Base-by-base conservation (phyloP, 2,113 vertebrate genomes). In the Serinus canaria region DNA sequence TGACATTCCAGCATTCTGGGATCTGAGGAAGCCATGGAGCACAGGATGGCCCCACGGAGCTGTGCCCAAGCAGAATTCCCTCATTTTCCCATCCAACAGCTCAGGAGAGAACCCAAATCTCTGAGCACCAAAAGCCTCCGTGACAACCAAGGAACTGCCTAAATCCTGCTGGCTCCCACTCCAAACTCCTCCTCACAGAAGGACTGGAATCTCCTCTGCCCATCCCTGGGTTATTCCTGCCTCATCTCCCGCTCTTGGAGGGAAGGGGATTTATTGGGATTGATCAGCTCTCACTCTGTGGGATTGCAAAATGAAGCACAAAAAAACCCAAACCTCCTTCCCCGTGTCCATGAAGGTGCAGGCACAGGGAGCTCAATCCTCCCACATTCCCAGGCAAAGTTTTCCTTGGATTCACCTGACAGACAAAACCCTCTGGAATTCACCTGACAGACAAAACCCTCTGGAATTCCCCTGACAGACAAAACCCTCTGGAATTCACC, bases 11-110 rank as follows among this genome's bases (percentile, higher is more conserved):
- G 15, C 56, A 63, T 14, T 44, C 4, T 10, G 59, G 50, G 49
- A 23, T 6, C 7, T 0, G 0, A 13, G 30, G 31, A 21, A 33
- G 17, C 27, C 25, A 1, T 0, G 2, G 12, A 31, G 31, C 47
- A 44, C 15, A 14, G 25, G 5, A 24, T 28, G 21, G 22, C 16
- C 56, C 37, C 33, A 33, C 0, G 0, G 70, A 43, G 70, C 49
- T 6, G 27, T 30, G 7, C 35, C 35, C 31, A 22, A 55, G 2
- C 28, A 28, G 7, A 68, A 41, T 16, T 66, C 59, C 49, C 46
- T 53, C 64, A 28, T 55, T 21, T 17, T 3, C 28, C 37, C 37
- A 30, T 2, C 14, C 53, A 16, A 10, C 2, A 5, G 20, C 9
- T 7, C 11, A 2, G 23, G 75, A 9, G 41, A 55, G 39, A 27